Percentiles rank a stretch among this genome's conserved stretches.
phyloP scores from a whole-genome alignment of 2,113 vertebrate species.

The Geococcyx californianus region DNA sequence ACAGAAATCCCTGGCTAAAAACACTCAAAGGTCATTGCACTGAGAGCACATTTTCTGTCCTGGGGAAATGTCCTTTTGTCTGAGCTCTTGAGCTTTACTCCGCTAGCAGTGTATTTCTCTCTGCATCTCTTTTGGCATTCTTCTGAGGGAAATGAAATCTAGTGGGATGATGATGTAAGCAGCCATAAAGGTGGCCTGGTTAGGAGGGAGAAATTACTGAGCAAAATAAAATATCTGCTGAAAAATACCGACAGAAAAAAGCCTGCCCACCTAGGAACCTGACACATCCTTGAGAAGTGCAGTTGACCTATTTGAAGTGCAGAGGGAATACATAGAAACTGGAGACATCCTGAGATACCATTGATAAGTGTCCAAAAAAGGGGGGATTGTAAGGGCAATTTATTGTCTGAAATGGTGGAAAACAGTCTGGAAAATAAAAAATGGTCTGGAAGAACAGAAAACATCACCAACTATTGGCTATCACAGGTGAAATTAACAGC shows the following conservation, averaged over 20 bases:
- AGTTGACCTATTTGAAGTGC: not conserved
- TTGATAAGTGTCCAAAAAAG: not conserved
- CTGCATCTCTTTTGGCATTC: not conserved
- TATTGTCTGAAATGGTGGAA: not conserved
- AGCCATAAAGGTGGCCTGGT: not conserved
- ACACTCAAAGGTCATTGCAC: not conserved
- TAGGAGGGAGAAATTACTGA: not conserved
- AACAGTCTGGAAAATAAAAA: not conserved
- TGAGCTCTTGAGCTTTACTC: not conserved
- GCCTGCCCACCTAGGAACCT: not conserved
- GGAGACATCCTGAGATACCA: not conserved
- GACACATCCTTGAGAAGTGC: not conserved
- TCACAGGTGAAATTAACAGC: not conserved
- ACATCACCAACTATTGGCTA: fast-evolving
- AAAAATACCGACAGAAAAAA: not conserved
- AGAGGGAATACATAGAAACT: not conserved
- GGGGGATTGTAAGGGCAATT: not conserved
- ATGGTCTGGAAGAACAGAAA: not conserved
- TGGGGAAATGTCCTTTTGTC: not conserved
- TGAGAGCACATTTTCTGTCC: not conserved
- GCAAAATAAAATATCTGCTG: not conserved
- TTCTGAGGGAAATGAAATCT: not conserved
- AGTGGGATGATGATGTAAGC: not conserved
- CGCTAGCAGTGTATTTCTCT: not conserved
- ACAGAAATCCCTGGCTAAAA: not conserved